Base-by-base conservation (phyloP, 2,113 vertebrate genomes). In the Perccottus glenii region DNA sequence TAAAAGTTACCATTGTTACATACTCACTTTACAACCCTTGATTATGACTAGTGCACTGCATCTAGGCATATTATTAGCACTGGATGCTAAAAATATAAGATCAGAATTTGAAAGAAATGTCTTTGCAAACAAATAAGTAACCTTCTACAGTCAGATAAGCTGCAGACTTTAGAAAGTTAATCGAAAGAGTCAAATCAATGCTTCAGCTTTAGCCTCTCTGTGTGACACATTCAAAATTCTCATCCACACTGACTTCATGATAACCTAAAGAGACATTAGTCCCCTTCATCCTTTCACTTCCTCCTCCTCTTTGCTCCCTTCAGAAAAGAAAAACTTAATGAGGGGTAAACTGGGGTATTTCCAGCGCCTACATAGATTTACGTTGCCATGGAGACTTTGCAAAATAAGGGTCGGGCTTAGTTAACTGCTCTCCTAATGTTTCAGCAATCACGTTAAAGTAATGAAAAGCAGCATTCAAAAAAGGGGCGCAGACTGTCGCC, bases 331-430 rank as follows among this genome's bases (percentile, higher is more conserved):
- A 64, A 45, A 43, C 40, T 4, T 73, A 68, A 84, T 77, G 68
- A 68, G 75, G 70, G 60, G 56, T 57, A 76, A 84, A 85, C 72
- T 80, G 75, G 80, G 82, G 81, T 56, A 82, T 92, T 91, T 90
- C 87, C 85, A 83, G 81, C 19, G 63, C 81, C 78, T 70, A 71
- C 78, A 79, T 78, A 85, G 77, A 78, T 88, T 88, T 74, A 60
- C 60, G 88, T 91, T 89, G 66, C 86, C 76, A 83, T 90, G 83
- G 88, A 70, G 72, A 85, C 67, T 48, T 50, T 55, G 65, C 84
- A 89, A 87, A 89, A 90, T 84, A 88, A 87, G 75, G 81, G 84
- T 67, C 48, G 84, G 75, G 80, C 73, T 76, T 75, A 57, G 66
- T 84, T 68, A 75, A 73, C 70, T 66, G 72, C 66, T 67, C 75